phyloP scores from a whole-genome alignment of 2,888 invertebrate genomes.

The Crocallis elinguaria region DNA sequence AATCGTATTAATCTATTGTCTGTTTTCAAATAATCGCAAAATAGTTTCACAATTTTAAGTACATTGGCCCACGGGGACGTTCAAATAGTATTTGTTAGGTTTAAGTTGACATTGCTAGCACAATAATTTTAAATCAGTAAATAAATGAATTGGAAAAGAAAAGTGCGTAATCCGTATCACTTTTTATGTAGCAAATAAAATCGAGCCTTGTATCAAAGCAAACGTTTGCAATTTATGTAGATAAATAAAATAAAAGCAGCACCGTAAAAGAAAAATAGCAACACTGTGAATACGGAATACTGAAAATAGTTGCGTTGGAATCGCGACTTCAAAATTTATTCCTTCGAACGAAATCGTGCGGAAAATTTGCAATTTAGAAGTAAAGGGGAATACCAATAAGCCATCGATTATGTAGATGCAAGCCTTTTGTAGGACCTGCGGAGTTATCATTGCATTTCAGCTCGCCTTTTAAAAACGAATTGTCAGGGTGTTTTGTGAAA shows the following conservation, averaged over 20 bases:
- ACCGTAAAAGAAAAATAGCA: constrained; percentile 45
- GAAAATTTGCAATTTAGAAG: constrained; percentile 85
- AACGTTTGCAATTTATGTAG: not conserved
- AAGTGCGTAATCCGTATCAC: too few relatives aligned
- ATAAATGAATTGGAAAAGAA: too few relatives aligned
- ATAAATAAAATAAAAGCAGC: constrained; percentile 19
- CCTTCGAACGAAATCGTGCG: constrained; percentile 78
- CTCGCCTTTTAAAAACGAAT: constrained; percentile 69
- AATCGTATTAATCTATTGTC: not conserved
- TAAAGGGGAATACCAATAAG: constrained; percentile 83
- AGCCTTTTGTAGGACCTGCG: constrained; percentile 74
- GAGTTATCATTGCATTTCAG: constrained; percentile 77
- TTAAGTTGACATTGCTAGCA: too few relatives aligned
- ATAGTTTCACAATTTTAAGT: too few relatives aligned
- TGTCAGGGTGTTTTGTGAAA: constrained; percentile 71
- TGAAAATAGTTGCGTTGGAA: constrained; percentile 69
- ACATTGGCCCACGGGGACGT: too few relatives aligned
- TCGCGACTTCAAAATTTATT: constrained; percentile 79
- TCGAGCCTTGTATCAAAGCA: not conserved
- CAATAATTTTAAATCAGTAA: too few relatives aligned
- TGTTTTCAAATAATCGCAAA: too few relatives aligned
- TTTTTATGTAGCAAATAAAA: not conserved
- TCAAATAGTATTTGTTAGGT: too few relatives aligned
- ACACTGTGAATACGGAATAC: constrained; percentile 62
- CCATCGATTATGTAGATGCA: constrained; percentile 84